Base-by-base conservation (phyloP, 2,113 vertebrate species). In the Rhadina sibilatrix region DNA sequence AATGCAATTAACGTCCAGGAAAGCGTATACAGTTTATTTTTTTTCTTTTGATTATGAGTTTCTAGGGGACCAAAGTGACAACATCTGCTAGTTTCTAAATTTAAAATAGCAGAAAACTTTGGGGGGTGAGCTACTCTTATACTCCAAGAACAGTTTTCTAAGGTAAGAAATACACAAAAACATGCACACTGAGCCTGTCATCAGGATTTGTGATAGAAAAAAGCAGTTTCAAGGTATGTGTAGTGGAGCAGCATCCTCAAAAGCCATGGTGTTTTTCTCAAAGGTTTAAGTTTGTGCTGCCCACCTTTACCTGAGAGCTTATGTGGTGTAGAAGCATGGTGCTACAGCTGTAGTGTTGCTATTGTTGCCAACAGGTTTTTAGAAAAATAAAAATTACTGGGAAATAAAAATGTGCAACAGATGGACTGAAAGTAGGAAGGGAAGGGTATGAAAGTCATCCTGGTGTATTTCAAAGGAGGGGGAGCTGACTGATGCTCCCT, bases 271-370 rank as follows among this genome's bases (percentile, higher is more conserved):
- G 9, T 3, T 42, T 30, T 59, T 42, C 44, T 50, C 50, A 30
- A 20, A 42, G 52, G 61, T 18, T 28, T 2, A 5, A 4, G 6
- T 1, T 24, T 4, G 35, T 10, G 65, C 53, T 70, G 44, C 37
- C 47, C 50, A 9, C 22, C 31, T 16, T 20, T 4, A 25, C 2
- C 28, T 18, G 17, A 28, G 3, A 6, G 4, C 12, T 18, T 1
- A 2, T 0, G 9, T 2, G 40, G 2, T 3, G 24, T 2, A 10
- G 38, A 20, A 18, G 25, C 22, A 3, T 0, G 2, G 17, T 5
- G 54, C 50, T 22, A 1, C 1, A 27, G 63, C 27, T 15, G 28
- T 2, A 24, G 14, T 2, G 10, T 0, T 49, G 17, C 69, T 52
- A 37, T 3, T 6, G 8, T 15, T 22, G 23, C 49, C 21, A 1